These are phyloP conservation scores for Mustela erminea DNA, from an alignment of 2,797 vertebrate genomes.

Conservation along the genomic window DNA sequence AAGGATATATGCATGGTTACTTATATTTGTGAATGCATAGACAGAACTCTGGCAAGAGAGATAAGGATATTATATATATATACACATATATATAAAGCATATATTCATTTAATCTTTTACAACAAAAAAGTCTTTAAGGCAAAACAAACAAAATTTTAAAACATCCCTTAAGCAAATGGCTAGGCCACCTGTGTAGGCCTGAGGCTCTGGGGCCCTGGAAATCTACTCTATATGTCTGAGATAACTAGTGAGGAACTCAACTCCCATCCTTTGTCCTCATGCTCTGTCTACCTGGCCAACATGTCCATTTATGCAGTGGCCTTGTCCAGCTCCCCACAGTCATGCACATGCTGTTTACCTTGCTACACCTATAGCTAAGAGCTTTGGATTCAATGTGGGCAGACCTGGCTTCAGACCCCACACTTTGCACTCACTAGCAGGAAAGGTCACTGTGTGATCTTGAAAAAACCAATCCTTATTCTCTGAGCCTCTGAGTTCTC, in stretches of 20 bases:
- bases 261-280: neutral
- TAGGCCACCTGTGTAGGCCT: neutral
- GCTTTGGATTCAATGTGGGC: neutral
- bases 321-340: neutral
- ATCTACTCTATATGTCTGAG: neutral
- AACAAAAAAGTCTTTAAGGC: neutral
- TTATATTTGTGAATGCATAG: neutral
- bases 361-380: neutral
- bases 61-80: neutral
- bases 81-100: neutral
- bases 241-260: neutral
- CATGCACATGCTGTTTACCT: neutral
- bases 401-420: constrained; percentile 1
- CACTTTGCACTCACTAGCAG: neutral
- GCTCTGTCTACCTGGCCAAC: accelerated
- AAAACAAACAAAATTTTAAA: neutral
- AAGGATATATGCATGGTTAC: neutral
- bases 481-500: neutral
- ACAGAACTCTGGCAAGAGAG: neutral
- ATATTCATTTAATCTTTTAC: neutral
- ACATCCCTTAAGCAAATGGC: neutral
- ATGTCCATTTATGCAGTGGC: neutral
- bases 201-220: neutral
- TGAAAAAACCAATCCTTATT: neutral
- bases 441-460: neutral